These are phyloP conservation scores for Dendropsophus ebraccatus DNA, from an alignment of 2,113 vertebrate species.

Conservation along the genomic window DNA sequence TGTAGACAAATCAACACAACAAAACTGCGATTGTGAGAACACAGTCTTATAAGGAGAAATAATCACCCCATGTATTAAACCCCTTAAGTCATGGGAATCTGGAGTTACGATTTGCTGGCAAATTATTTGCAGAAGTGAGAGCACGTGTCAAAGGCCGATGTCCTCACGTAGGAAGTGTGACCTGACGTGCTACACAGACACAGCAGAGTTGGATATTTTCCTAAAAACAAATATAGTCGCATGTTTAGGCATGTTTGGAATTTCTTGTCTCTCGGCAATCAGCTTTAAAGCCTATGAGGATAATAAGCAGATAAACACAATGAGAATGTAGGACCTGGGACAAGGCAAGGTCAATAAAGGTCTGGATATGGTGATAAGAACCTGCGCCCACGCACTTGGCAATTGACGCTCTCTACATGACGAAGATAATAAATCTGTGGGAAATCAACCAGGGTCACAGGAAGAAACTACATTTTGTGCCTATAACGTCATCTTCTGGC, in stretches of 20 bases:
- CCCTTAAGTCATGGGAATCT: too few species aligned
- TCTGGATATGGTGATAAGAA: not conserved
- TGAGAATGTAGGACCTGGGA: not conserved
- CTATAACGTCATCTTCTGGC: not conserved
- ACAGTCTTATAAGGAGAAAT: too few species aligned
- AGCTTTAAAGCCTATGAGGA: not conserved
- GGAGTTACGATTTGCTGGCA: not conserved
- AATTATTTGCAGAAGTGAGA: not conserved
- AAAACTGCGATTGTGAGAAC: too few species aligned
- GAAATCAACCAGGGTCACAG: not conserved
- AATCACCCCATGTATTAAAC: too few species aligned
- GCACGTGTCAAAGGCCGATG: not conserved
- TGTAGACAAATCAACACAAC: too few species aligned
- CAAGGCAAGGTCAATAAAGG: not conserved
- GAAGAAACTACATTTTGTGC: not conserved
- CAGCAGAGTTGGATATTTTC: not conserved
- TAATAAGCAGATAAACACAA: constrained; percentile 12
- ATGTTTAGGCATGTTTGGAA: constrained; percentile 32
- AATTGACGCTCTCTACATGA: not conserved
- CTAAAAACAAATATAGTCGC: not conserved
- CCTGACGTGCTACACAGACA: not conserved
- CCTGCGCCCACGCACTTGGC: not conserved
- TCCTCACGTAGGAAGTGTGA: not conserved
- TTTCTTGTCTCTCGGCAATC: constrained; percentile 20
- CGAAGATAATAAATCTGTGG: constrained; percentile 1